Percentiles rank a stretch among this genome's conserved stretches.
These are phyloP conservation scores for Brachylomia viminalis DNA, from an alignment of 2,888 invertebrate genomes.

Conservation along the genomic window DNA sequence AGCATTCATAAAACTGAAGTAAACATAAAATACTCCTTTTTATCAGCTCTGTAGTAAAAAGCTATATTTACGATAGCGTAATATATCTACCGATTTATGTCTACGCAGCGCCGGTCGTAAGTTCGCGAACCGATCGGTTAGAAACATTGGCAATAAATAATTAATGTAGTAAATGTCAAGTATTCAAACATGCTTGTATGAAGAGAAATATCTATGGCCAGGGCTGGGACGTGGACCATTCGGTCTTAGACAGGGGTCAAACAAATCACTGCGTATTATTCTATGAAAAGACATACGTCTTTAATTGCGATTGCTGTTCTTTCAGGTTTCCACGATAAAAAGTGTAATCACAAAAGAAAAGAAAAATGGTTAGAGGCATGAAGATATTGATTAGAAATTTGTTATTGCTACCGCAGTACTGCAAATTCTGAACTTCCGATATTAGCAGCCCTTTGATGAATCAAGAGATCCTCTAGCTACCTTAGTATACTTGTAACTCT, in stretches of 20 bases:
- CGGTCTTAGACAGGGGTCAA: not conserved
- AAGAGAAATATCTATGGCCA: conserved; percentile 6
- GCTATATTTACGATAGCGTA: conserved; percentile 32
- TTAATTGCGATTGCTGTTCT: too few species aligned
- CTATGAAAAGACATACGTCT: not conserved
- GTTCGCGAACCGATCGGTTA: conserved; percentile 41
- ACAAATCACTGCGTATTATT: not conserved
- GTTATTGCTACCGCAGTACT: too few species aligned
- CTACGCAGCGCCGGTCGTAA: conserved; percentile 42
- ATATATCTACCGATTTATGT: conserved; percentile 45
- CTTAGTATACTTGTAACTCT: conserved; percentile 11
- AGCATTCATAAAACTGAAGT: conserved; percentile 1
- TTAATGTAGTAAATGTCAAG: conserved; percentile 41
- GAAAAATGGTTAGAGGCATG: not conserved
- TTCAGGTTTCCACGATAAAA: too few species aligned
- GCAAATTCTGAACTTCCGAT: not conserved
- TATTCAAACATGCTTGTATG: conserved; percentile 23
- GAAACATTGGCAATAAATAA: conserved; percentile 48
- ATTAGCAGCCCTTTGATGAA: conserved; percentile 5
- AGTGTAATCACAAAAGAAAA: too few species aligned
- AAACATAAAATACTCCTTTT: conserved; percentile 2
- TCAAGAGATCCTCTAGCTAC: conserved; percentile 7
- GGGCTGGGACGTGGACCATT: conserved; percentile 5
- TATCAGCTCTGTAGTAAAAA: conserved; percentile 15
- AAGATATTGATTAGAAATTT: not conserved